A percentile compares a stretch with the other conserved stretches of the same genome.
These are phyloP conservation scores for Ovis canadensis DNA, from an alignment of 2,113 vertebrate species.

Conservation along the genomic window DNA sequence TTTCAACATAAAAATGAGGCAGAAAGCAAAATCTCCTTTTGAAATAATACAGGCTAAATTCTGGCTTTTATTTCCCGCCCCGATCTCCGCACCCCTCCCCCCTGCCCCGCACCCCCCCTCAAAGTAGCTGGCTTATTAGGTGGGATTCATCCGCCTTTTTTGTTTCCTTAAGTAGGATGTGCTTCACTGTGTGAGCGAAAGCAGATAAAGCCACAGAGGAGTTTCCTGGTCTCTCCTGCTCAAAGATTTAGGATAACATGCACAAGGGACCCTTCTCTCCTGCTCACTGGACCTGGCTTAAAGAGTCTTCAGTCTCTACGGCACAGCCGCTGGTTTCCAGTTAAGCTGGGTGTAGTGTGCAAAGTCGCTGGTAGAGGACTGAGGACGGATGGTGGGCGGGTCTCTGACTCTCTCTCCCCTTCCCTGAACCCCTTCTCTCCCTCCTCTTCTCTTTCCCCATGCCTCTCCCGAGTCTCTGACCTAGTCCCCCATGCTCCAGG, in stretches of 20 bases:
- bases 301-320: constrained; percentile 60
- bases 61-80: not conserved
- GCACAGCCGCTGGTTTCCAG: constrained; percentile 59
- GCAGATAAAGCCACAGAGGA: constrained; percentile 65
- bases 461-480: not conserved
- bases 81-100: no score
- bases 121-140: constrained; percentile 44
- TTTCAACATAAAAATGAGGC: constrained; percentile 58
- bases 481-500: not conserved
- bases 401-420: no score
- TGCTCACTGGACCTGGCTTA: constrained; percentile 17
- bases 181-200: constrained; percentile 49
- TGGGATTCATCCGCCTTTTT: constrained; percentile 47
- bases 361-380: constrained; percentile 26
- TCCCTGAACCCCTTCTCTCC: not conserved
- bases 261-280: constrained; percentile 36
- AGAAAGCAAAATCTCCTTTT: constrained; percentile 19
- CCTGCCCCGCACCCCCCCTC: not conserved
- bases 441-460: accelerated
- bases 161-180: constrained; percentile 39
- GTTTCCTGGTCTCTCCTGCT: constrained; percentile 55
- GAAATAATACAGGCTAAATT: not conserved
- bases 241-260: not conserved
- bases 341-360: constrained; percentile 51
- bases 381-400: constrained; percentile 42